These are phyloP conservation scores for Mastacembelus armatus DNA, from an alignment of 2,797 vertebrate genomes.

Conservation along the genomic window DNA sequence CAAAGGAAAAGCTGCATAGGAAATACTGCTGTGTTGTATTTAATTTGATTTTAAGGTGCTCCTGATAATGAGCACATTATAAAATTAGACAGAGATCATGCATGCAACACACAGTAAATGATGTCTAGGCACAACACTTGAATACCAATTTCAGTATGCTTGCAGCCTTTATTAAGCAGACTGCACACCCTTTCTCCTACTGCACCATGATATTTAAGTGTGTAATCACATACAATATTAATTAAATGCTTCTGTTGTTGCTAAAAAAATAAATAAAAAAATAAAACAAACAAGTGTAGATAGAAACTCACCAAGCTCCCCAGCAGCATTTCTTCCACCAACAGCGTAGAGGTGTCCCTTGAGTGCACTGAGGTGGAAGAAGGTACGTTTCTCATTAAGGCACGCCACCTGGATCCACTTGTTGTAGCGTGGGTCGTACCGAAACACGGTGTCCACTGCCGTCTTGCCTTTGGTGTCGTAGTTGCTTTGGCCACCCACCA, in stretches of 20 bases:
- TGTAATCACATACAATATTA: conserved; percentile 44
- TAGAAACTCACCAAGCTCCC: conserved; percentile 80
- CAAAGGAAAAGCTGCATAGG: too few relatives aligned
- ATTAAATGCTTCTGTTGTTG: conserved; percentile 37
- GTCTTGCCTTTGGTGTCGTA: conserved; percentile 99
- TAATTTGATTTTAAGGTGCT: too few relatives aligned
- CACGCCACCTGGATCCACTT: conserved; percentile 99
- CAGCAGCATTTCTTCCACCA: conserved; percentile 95
- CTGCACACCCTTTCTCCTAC: conserved; percentile 3
- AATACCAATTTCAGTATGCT: conserved; percentile 24
- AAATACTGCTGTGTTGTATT: too few relatives aligned
- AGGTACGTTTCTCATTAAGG: conserved; percentile 98
- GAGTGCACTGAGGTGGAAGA: conserved; percentile 99
- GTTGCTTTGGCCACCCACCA: conserved; percentile 99
- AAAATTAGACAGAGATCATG: conserved; percentile 40
- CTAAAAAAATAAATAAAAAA: conserved; percentile 27
- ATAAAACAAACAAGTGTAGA: conserved; percentile 23
- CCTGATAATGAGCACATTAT: conserved; percentile 6
- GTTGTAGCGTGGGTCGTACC: conserved; percentile 98
- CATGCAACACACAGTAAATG: conserved; percentile 33
- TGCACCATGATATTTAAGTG: conserved; percentile 33
- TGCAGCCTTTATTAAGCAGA: conserved; percentile 24
- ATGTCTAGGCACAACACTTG: conserved; percentile 30
- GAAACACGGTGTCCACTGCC: conserved; percentile 97
- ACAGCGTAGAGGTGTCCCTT: conserved; percentile 98